Base-by-base conservation (phyloP, 2,888 invertebrate genomes). In the Schrankia costaestrigalis region DNA sequence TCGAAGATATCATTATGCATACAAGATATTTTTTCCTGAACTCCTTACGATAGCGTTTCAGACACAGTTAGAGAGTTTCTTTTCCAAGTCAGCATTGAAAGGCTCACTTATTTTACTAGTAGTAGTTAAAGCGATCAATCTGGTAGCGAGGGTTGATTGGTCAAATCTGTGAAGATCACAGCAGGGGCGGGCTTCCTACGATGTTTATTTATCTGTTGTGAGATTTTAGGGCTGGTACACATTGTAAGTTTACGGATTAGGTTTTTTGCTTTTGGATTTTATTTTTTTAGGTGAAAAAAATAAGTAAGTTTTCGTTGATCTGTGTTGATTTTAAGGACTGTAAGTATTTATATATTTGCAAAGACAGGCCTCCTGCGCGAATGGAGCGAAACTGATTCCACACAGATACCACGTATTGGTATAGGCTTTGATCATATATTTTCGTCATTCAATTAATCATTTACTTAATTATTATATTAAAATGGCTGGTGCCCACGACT, bases 121-220 rank as follows among this genome's bases (percentile, higher is more conserved):
- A 46, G 41, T 36, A 50, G 42, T 35, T 43, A 40, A 31, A 30
- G 26, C 46, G 43, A 56, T 52, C 51, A 43, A 49, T 35, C 39
- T 25, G 51, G 33, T 37, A 25, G 46, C 37, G 46, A 60, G 32
- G 47, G 60, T 53, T 72, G 78, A 85, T 85, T 86, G 85, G 85
- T 84, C 82, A 79, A 85, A 86, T 86, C 81, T 76, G 59, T 12
- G 45, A 65, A 74, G 65, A 80, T 75, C 85, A 84, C 84, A 84
- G 56, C 39, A 39, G 32, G 41, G 79, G 76, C 73, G 78, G 63
- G 72, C 30, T 23, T n/a, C 32, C 28, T 26, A 30, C 31, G 21
- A 51, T 71, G 63, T 66, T 69, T 71, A 66, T 72, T 69, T 73
- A 64, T 64, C 54, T 57, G 36, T 41, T 44, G 52, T 37, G 32